A percentile compares a stretch with the other conserved stretches of the same genome.
Conservation (phyloP, 2,797 vertebrate genomes). For the Cynodonichthys magdalenae region DNA sequence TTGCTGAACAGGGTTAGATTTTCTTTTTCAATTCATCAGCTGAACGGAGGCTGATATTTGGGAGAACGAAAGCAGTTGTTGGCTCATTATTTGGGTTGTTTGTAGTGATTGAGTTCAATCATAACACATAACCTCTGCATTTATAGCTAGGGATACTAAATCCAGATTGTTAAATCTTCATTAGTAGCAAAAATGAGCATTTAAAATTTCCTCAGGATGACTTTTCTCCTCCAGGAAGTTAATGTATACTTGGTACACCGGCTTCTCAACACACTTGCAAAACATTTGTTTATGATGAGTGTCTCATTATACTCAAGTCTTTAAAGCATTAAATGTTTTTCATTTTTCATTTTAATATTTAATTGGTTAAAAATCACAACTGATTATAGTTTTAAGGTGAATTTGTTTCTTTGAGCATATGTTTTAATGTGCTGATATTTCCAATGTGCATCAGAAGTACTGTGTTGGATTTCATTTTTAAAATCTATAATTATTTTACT, state of each 20-base stretch:
- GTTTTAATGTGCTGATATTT: conserved; percentile 53
- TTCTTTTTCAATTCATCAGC: conserved; percentile 1
- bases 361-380: conserved; percentile 54
- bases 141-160: background rate
- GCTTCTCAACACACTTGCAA: conserved; percentile 23
- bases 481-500: background rate
- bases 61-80: background rate
- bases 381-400: conserved; percentile 41
- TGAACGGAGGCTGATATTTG: conserved; percentile 5
- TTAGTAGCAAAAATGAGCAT: background rate
- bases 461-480: background rate
- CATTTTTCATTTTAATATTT: conserved; percentile 53
- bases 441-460: conserved; percentile 22
- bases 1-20: conserved; percentile 9
- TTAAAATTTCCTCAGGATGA: background rate
- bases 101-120: conserved; percentile 2
- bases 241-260: background rate
- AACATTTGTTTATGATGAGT: conserved; percentile 60
- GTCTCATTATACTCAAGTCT: conserved; percentile 50
- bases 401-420: conserved; percentile 32
- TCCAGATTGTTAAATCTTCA: conserved; percentile 3
- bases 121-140: background rate
- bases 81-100: conserved; percentile 18
- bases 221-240: conserved; percentile 2
- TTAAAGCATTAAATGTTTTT: conserved; percentile 48